Evolutionary conservation across 2,797 vertebrate genomes (phyloP).

Genomic region (Gallinago nigripennis): DNA sequence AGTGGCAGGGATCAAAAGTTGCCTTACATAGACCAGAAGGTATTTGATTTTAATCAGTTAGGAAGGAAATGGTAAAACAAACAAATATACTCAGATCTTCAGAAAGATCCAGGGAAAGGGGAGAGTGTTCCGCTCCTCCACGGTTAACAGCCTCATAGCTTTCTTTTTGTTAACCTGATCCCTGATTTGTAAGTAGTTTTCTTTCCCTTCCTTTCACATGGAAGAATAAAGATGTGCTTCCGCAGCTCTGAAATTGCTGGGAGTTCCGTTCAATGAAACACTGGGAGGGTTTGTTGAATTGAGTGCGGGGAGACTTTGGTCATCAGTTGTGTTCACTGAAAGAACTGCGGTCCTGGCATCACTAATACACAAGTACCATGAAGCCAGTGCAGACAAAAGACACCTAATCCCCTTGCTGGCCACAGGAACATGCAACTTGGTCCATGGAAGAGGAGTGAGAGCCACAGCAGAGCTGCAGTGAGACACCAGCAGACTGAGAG

Average conservation of each 20-base stretch:
- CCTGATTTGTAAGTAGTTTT: not conserved
- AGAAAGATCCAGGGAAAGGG: not conserved
- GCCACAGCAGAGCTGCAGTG: not conserved
- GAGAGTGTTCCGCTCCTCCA: not conserved
- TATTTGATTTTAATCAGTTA: conserved; percentile 27
- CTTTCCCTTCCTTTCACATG: not conserved
- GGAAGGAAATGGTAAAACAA: conserved; percentile 5
- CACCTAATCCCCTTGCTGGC: not conserved
- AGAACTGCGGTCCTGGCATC: not conserved
- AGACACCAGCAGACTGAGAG: not conserved
- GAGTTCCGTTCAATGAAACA: not conserved
- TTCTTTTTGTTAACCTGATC: not conserved
- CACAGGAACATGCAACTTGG: not conserved
- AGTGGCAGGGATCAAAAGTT: not conserved
- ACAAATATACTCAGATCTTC: not conserved
- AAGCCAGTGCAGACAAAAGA: not conserved
- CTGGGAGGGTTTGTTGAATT: not conserved
- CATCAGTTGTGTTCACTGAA: not conserved
- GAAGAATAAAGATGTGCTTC: not conserved
- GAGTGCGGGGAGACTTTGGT: not conserved
- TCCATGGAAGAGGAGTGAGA: not conserved
- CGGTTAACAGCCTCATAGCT: not conserved
- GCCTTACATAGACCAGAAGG: not conserved
- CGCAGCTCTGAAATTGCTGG: not conserved
- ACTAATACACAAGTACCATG: not conserved